Evolutionary conservation across 1,140 invertebrate species (phyloP).

Genomic region (Caerostris extrusa): DNA sequence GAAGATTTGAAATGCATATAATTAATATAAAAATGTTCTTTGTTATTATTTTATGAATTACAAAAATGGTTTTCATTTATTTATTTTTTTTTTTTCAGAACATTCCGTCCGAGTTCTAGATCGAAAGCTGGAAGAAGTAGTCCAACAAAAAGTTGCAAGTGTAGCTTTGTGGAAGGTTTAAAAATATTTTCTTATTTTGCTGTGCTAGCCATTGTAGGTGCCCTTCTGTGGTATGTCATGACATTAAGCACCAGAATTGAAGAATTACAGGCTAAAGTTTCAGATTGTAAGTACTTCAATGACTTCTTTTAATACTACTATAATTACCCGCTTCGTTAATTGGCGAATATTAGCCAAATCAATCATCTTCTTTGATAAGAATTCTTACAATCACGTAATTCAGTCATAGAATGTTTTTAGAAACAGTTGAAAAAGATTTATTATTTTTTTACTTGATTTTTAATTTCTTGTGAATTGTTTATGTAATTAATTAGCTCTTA

Average conservation of each 20-base stretch:
- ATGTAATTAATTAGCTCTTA: too few species aligned
- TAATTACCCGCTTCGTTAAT: too few species aligned
- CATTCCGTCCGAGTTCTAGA: slow-evolving; percentile 64
- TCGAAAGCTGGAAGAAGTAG: slow-evolving; percentile 40
- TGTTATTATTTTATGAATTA: neutral
- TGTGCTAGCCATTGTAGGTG: slow-evolving; percentile 60
- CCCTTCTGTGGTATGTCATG: slow-evolving; percentile 76
- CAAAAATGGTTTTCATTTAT: neutral
- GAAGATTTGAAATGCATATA: too few species aligned
- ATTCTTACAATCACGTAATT: too few species aligned
- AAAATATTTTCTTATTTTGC: slow-evolving; percentile 70
- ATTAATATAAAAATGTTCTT: too few species aligned
- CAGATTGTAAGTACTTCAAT: slow-evolving; percentile 58
- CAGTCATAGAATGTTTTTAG: too few species aligned
- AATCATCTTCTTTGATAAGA: too few species aligned
- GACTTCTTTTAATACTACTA: too few species aligned
- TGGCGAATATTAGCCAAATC: too few species aligned
- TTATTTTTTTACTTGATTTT: too few species aligned
- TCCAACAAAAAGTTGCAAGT: slow-evolving; percentile 63
- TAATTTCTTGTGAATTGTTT: too few species aligned
- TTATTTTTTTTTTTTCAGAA: slow-evolving; percentile 47
- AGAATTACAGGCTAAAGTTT: slow-evolving; percentile 73
- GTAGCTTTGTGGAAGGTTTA: slow-evolving; percentile 30
- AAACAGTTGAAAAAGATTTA: too few species aligned
- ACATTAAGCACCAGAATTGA: slow-evolving; percentile 69